Conservation (phyloP, 2,797 vertebrate species). For the Chromobotia macracanthus region DNA sequence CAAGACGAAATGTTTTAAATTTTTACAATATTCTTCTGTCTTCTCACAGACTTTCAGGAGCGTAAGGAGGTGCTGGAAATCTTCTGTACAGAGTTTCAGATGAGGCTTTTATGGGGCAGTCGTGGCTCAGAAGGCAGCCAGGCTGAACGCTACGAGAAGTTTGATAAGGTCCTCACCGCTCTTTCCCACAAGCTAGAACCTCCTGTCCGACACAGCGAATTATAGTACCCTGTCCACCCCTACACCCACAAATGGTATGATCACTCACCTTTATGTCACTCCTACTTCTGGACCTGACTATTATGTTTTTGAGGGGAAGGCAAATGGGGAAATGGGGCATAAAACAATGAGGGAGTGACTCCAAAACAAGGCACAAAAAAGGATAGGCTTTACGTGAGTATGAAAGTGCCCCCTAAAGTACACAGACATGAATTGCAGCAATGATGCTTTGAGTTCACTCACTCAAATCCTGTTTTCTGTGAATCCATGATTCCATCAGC, state of each 20-base stretch:
- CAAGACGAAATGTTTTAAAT: neutral
- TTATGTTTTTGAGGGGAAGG: constrained; percentile 32
- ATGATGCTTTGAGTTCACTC: constrained; percentile 8
- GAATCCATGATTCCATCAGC: neutral
- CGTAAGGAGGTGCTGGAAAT: constrained; percentile 84
- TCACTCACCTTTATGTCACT: constrained; percentile 55
- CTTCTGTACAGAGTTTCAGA: constrained; percentile 97
- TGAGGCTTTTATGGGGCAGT: constrained; percentile 96
- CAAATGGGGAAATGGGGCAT: constrained; percentile 30
- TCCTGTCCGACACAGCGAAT: constrained; percentile 90
- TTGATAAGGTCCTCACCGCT: constrained; percentile 93
- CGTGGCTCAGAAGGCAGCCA: constrained; percentile 91
- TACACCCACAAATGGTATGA: constrained; percentile 52
- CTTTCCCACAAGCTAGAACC: constrained; percentile 95
- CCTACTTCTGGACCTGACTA: constrained; percentile 55
- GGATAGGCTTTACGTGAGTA: constrained; percentile 43
- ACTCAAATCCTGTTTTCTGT: constrained; percentile 24
- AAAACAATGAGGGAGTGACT: constrained; percentile 38
- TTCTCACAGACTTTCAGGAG: constrained; percentile 85
- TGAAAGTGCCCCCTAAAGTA: constrained; percentile 25
- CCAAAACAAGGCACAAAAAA: constrained; percentile 53
- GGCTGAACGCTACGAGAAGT: constrained; percentile 91
- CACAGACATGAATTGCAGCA: constrained; percentile 15
- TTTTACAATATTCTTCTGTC: constrained; percentile 3
- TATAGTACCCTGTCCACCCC: constrained; percentile 76